Base-by-base conservation (phyloP, 2,113 vertebrate genomes). In the Hoplias malabaricus region DNA sequence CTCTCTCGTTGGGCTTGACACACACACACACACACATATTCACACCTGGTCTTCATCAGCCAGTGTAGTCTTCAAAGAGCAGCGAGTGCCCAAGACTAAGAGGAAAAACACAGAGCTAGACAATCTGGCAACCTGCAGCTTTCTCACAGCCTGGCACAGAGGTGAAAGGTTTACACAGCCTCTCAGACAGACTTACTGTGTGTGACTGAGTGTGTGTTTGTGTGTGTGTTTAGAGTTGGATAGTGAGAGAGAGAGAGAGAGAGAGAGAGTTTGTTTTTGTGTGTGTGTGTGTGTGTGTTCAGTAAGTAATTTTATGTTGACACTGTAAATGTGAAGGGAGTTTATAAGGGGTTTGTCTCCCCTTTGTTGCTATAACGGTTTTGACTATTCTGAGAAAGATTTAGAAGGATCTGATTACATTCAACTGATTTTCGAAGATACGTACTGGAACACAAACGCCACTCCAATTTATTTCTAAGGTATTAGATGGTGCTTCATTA, bases 41-140 rank as follows among this genome's bases (percentile, higher is more conserved):
- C 27, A 69, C 53, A 71, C 71, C 71, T 80, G 71, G 78, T 80
- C 71, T 74, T 73, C 79, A 71, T 69, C 72, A 75, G 57, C 62
- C 23, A 31, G 76, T 21, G 29, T 57, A 23, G 31, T 78, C 68
- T 78, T 53, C 57, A 78, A 71, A 65, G 67, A 65, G 57, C 31
- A 9, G 56, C 43, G 69, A 78, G 62, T 71, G 68, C 76, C 76
- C 57, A 71, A 65, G 68, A 70, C 69, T 59, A 68, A 21, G 40
- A 73, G 80, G 70, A 67, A 77, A 77, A 81, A 81, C 68, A 78
- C 68, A 59, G 50, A 43, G 42, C 61, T 77, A 78, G 80, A 78
- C 74, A 69, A 73, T 73, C 80, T 82, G 80, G 80, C 80, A 78
- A 68, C 78, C 82, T 27, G 31, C 63, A 56, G 74, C 50, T 73